Evolutionary conservation across 2,113 vertebrate genomes (phyloP), one percentile per base, ranked within the genome.

Genomic region (Epinephelus moara): DNA sequence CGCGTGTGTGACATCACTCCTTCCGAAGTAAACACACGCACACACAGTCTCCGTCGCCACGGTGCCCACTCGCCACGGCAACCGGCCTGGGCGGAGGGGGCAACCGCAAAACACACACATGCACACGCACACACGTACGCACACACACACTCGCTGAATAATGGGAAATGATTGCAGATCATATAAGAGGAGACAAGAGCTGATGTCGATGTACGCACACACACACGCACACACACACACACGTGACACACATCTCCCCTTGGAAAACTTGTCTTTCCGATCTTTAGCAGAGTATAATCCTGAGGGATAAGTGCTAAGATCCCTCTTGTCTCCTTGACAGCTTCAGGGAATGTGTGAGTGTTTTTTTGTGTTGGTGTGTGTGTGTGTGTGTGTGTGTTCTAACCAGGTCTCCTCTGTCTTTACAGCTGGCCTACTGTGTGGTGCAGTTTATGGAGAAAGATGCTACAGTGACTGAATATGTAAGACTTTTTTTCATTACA

Each of bases 361-460:
- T 79, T 45, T 52, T 27, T 83, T 63, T 82, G 13, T 70, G 49
- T 30, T 45, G 37, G 10, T 53, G 23, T 33, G 45, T 25, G 25
- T 25, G 25, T 25, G 27, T 30, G 52, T 45, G 59, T 67, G 25
- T 60, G 17, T 79, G 57, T 57, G 30, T 63, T 70, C 21, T 88
- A 73, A 78, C 72, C 64, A 33, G 18, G 0, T 81, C 53, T 85
- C 70, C 56, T 71, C 45, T 83, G 55, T 78, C 40, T 47, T 70
- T 69, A 33, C 89, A 98, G 97, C 96, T 97, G 93, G 97, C 97
- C 11, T 98, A 98, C 92, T 98, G 97, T 91, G 97, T 97, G 91
- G 97, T 98, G 81, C 97, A 98, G 91, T 98, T 98, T 80, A 95
- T 98, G 95, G 97, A 98, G 93, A 98, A 98, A 93, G 97, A 98